phyloP scores from a whole-genome alignment of 1,140 invertebrate genomes.

The Orussus abietinus region DNA sequence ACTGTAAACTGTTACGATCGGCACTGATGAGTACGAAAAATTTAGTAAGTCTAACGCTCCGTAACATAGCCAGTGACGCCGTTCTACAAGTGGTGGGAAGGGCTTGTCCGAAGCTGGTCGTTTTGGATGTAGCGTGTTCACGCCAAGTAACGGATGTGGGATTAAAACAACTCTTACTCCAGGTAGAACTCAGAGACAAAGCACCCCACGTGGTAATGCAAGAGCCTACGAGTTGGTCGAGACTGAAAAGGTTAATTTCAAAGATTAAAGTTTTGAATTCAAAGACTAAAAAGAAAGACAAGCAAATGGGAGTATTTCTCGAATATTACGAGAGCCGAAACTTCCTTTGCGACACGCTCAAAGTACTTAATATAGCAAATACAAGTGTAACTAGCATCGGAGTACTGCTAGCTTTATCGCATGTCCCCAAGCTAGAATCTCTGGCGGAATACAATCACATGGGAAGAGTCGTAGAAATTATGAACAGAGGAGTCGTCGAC shows the following conservation, averaged over 20 bases:
- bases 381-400: conserved; percentile 49
- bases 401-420: conserved; percentile 44
- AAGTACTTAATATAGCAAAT: conserved; percentile 50
- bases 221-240: conserved; percentile 41
- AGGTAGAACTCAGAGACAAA: conserved; percentile 48
- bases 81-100: conserved; percentile 49
- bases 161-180: conserved; percentile 47
- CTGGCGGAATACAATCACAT: conserved; percentile 52
- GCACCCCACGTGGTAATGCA: conserved; percentile 11
- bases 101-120: conserved; percentile 44
- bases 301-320: conserved; percentile 39
- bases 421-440: conserved; percentile 47
- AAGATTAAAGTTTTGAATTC: conserved; percentile 30
- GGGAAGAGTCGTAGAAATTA: conserved; percentile 47
- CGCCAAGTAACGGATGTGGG: conserved; percentile 51
- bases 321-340: conserved; percentile 49
- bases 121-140: conserved; percentile 52
- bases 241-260: conserved; percentile 34
- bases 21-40: conserved; percentile 45
- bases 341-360: conserved; percentile 44
- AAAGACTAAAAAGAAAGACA: conserved; percentile 30
- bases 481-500: conserved; percentile 36
- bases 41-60: conserved; percentile 43
- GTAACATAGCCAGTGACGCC: conserved; percentile 50
- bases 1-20: conserved; percentile 46